Evolutionary conservation across 2,888 invertebrate genomes (phyloP).

Genomic region (Lithophane socia): DNA sequence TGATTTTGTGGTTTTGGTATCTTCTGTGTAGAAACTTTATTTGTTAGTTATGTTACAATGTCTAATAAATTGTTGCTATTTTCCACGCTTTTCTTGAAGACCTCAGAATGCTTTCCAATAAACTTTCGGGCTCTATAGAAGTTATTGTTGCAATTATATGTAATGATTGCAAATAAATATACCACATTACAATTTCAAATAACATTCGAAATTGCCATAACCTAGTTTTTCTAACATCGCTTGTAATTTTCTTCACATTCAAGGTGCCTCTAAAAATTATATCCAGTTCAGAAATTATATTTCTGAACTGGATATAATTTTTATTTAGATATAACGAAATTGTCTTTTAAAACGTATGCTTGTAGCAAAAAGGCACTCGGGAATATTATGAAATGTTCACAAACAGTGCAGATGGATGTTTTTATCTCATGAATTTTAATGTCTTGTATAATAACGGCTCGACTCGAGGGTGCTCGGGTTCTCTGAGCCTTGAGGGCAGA

Average conservation of each 20-base stretch:
- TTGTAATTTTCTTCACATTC: conserved; percentile 4
- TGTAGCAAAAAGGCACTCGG: conserved; percentile 35
- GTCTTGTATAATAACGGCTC: conserved; percentile 67
- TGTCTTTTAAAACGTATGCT: conserved; percentile 19
- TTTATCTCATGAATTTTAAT: conserved; percentile 76
- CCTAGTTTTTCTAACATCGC: background rate
- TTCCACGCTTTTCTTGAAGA: too few relatives aligned
- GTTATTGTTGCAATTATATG: conserved; percentile 2
- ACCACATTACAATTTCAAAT: conserved; percentile 12
- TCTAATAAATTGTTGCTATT: background rate
- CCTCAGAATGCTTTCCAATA: background rate
- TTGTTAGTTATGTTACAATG: background rate
- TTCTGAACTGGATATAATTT: too few relatives aligned
- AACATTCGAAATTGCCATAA: background rate
- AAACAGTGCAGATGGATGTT: conserved; percentile 58
- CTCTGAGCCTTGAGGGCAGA: conserved; percentile 57
- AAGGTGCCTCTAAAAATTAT: background rate
- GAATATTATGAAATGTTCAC: conserved; percentile 56
- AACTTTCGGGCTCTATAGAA: background rate
- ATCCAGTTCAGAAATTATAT: conserved; percentile 22
- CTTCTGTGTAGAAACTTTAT: background rate
- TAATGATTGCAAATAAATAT: conserved; percentile 2
- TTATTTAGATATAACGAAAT: conserved; percentile 21
- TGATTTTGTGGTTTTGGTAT: background rate
- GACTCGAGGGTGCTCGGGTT: conserved; percentile 54